Evolutionary conservation across 1,140 invertebrate species (phyloP).

Genomic region (Holotrichia oblita): DNA sequence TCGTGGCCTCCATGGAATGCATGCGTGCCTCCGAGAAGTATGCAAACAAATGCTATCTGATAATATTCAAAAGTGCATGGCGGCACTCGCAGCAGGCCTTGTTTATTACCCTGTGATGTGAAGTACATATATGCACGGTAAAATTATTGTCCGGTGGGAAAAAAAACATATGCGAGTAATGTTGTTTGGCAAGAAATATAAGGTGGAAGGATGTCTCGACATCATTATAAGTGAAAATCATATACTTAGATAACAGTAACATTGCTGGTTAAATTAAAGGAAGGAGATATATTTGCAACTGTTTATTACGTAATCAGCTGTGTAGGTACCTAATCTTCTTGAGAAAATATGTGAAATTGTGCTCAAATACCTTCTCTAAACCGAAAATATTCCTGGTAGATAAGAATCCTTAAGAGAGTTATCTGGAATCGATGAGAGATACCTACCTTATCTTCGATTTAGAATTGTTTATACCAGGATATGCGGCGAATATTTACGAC

Average conservation of each 20-base stretch:
- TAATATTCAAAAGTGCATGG: slow-evolving; percentile 44
- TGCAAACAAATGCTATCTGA: slow-evolving; percentile 48
- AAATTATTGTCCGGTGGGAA: neutral
- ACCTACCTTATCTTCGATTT: slow-evolving; percentile 15
- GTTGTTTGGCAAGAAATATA: neutral
- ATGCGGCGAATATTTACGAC: neutral
- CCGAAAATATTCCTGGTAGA: slow-evolving; percentile 15
- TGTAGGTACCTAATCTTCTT: neutral
- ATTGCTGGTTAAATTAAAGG: no score
- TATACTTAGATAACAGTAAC: no score
- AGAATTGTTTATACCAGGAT: neutral
- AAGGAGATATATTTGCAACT: neutral
- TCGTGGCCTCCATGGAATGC: slow-evolving; percentile 40
- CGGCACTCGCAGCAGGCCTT: slow-evolving; percentile 1
- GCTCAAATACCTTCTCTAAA: neutral
- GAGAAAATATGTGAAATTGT: slow-evolving; percentile 9
- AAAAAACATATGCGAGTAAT: neutral
- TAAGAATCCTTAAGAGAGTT: slow-evolving; percentile 1
- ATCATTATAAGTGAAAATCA: no score
- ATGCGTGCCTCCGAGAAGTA: slow-evolving; percentile 42
- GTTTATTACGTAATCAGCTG: neutral
- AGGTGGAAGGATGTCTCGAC: neutral
- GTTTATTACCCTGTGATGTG: neutral
- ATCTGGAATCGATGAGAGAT: neutral
- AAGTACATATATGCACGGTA: neutral